These are phyloP conservation scores for Galago senegalensis DNA, from an alignment of 2,797 vertebrate genomes.

Conservation along the genomic window DNA sequence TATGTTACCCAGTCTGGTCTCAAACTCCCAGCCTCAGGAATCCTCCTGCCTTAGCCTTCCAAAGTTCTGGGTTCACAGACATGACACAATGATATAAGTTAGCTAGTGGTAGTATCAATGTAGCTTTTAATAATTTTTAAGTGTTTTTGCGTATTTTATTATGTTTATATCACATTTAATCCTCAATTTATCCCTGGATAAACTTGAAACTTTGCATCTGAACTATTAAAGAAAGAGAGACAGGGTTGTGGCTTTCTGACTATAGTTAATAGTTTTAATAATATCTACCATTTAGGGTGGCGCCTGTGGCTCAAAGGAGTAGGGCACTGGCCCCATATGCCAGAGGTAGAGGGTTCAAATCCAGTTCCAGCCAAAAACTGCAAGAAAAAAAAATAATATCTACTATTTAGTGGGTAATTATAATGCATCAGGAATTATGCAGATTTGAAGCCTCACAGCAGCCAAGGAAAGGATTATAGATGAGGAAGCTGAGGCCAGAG, in stretches of 20 bases:
- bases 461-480: neutral
- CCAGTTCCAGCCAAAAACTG: too few relatives aligned
- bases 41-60: neutral
- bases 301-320: too few relatives aligned
- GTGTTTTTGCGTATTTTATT: neutral
- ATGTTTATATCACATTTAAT: constrained; percentile 17
- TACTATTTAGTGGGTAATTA: neutral
- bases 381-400: neutral
- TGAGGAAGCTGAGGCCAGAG: neutral
- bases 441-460: neutral
- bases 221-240: neutral
- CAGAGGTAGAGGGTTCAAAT: too few relatives aligned
- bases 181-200: neutral
- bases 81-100: neutral
- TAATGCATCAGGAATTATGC: neutral
- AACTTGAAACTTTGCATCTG: constrained; percentile 18
- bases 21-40: neutral
- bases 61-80: neutral
- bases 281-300: neutral
- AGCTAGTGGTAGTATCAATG: neutral
- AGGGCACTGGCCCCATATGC: too few relatives aligned
- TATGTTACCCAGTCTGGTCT: neutral
- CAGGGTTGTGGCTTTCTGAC: neutral
- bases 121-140: constrained; percentile 16
- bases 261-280: neutral